Percentiles rank a stretch among this genome's conserved stretches.
Conservation (phyloP, 2,113 vertebrate genomes). For the Phyllostomus discolor region DNA sequence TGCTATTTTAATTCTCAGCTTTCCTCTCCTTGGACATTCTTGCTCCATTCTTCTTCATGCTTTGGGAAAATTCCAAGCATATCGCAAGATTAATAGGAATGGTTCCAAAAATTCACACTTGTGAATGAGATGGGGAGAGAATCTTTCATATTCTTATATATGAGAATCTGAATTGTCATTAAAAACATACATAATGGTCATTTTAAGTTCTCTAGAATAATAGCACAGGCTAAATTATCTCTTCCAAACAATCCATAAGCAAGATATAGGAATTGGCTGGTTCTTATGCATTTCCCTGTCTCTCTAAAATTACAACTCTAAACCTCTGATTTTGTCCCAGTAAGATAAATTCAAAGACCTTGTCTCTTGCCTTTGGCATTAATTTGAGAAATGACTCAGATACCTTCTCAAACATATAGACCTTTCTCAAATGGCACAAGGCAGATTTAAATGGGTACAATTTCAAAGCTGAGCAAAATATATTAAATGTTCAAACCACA, state of each 20-base stretch:
- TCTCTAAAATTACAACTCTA: conserved; percentile 16
- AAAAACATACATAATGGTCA: neutral
- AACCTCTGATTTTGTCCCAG: neutral
- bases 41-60: neutral
- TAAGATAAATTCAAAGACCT: neutral
- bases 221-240: neutral
- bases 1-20: conserved; percentile 15
- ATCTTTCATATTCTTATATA: neutral
- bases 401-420: neutral
- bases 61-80: conserved; percentile 5
- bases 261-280: neutral
- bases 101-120: neutral
- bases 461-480: conserved; percentile 55
- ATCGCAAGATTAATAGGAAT: conserved; percentile 36
- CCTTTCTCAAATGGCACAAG: conserved; percentile 38
- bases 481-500: neutral
- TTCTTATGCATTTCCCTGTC: neutral
- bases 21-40: conserved; percentile 3
- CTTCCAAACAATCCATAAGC: neutral
- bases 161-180: conserved; percentile 15
- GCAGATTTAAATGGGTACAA: conserved; percentile 31
- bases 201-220: neutral
- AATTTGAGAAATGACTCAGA: neutral
- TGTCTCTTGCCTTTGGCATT: neutral
- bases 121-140: neutral